Evolutionary conservation across 1,140 invertebrate species (phyloP).

Genomic region (Mya arenaria): DNA sequence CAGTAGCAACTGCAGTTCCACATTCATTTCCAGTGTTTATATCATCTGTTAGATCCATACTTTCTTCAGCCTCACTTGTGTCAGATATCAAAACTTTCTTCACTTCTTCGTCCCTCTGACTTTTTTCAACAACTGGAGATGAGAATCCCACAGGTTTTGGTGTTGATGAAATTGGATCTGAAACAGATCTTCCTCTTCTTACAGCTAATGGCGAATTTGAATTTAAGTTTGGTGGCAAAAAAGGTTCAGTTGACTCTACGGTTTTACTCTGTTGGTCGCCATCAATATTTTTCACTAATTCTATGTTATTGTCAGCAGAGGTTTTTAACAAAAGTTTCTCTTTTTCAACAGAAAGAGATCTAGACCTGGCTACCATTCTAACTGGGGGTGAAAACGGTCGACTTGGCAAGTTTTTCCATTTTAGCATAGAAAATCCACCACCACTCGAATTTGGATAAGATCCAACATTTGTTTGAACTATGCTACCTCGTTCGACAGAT

Average conservation of each 20-base stretch:
- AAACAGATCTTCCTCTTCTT: conserved; percentile 44
- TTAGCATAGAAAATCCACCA: no score
- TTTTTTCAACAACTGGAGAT: conserved; percentile 23
- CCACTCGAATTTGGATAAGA: no score
- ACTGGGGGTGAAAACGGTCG: conserved; percentile 35
- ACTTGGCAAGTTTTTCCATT: conserved; percentile 15
- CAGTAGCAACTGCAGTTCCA: not conserved
- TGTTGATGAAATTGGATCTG: conserved; percentile 19
- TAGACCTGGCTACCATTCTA: conserved; percentile 6
- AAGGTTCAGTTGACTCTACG: not conserved
- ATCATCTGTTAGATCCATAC: not conserved
- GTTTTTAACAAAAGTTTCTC: not conserved
- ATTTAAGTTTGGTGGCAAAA: not conserved
- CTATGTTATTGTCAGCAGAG: not conserved
- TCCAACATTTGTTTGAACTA: no score
- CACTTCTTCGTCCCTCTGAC: not conserved
- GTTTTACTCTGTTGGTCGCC: no score
- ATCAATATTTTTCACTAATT: no score
- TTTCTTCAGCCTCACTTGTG: not conserved
- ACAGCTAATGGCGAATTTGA: not conserved
- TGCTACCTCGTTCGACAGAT: conserved; percentile 26
- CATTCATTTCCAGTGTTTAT: conserved; percentile 18
- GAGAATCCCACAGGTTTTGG: conserved; percentile 41
- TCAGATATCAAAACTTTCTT: not conserved
- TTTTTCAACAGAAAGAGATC: conserved; percentile 25